Evolutionary conservation across 2,888 invertebrate genomes (phyloP), one percentile per base, ranked within the genome.

Genomic region (Microctonus hyperodae): DNA sequence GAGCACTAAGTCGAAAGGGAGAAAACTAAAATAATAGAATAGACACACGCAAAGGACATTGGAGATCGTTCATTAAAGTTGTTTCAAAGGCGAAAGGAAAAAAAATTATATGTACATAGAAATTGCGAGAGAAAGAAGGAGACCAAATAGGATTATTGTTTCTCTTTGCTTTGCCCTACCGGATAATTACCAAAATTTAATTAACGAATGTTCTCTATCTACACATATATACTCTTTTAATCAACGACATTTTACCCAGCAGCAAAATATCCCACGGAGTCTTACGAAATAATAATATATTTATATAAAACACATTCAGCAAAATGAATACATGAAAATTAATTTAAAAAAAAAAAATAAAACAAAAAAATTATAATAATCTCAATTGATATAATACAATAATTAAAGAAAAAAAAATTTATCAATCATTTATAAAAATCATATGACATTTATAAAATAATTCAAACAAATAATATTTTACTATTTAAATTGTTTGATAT

Each of bases 181-280:
- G 16, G 28, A 63, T 63, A 63, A 63, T 63, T 55, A 53, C 37
- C 63, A 25, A 37, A 55, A 35, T 40, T 40, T 63, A 55, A 63
- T 55, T 63, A 63, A 63, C 31, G 55, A 40, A 51, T 63, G 55
- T 37, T 20, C 50, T 16, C 40, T 25, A 48, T 62, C 35, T 23
- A 53, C 37, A 11, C n/a, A 37, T 37, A 37, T n/a, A 37, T 37
- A 37, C 11, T n/a, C 37, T 37, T n/a, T 37, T 37, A 0, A 1
- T n/a, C n/a, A 37, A 37, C 37, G 37, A 37, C n/a, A 37, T n/a
- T n/a, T 37, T 37, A n/a, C 13, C 37, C 37, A 37, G n/a, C 37
- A n/a, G 37, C 13, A 37, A 37, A 37, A 37, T 37, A 37, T 37
- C n/a, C 37, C 11, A 13, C 37, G n/a, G n/a, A n/a, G n/a, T 37